Evolutionary conservation across 2,113 vertebrate genomes (phyloP).

Genomic region (Lynx canadensis): DNA sequence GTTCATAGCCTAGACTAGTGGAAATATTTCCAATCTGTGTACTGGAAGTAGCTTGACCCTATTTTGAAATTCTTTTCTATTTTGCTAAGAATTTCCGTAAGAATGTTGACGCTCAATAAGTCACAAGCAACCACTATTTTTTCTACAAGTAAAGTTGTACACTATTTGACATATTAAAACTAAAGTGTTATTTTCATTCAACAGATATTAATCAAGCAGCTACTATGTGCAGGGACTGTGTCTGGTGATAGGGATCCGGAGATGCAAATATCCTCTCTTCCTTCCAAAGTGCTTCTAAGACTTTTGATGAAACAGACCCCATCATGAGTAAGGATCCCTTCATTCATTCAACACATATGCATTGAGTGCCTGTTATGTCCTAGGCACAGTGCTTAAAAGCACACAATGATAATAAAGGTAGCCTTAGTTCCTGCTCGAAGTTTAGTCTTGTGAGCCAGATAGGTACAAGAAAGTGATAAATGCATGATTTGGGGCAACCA

Average conservation of each 20-base stretch:
- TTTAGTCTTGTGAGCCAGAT: neutral
- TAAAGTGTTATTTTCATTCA: conserved; percentile 8
- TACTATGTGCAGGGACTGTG: neutral
- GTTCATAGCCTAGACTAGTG: neutral
- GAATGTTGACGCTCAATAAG: neutral
- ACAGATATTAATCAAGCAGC: neutral
- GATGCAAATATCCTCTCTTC: neutral
- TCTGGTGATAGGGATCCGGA: neutral
- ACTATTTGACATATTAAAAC: neutral
- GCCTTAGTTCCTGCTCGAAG: neutral
- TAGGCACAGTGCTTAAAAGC: neutral
- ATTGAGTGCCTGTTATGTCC: neutral
- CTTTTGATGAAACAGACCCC: neutral
- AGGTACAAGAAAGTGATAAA: neutral
- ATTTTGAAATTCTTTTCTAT: conserved; percentile 45
- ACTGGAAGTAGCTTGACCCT: neutral
- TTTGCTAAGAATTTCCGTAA: conserved; percentile 37
- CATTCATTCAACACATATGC: neutral
- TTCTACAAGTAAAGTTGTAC: neutral
- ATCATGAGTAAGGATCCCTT: neutral
- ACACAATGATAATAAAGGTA: neutral
- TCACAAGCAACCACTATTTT: conserved; percentile 22
- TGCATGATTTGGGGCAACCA: neutral
- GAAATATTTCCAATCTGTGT: conserved; percentile 44
- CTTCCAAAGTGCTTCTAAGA: neutral